phyloP scores from a whole-genome alignment of 1,140 invertebrate genomes.

The Drosophila ohnishii region DNA sequence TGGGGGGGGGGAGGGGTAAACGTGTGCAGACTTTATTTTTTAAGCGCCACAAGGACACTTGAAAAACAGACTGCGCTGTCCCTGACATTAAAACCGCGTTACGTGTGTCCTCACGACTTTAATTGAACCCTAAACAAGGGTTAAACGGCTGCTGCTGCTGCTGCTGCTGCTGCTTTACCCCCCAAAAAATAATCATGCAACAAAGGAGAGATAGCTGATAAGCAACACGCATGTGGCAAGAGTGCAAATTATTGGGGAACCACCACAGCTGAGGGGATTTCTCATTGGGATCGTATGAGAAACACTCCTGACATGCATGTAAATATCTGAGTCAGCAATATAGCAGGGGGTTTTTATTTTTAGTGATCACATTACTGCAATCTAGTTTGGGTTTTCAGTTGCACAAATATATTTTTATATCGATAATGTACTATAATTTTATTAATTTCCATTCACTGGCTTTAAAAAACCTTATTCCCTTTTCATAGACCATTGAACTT shows the following conservation, averaged over 20 bases:
- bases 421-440: no score
- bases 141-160: constrained; percentile 20
- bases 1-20: constrained; percentile 43
- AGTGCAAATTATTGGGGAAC: constrained; percentile 23
- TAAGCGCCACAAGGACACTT: constrained; percentile 73
- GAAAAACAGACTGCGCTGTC: constrained; percentile 23
- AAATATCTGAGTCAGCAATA: background rate
- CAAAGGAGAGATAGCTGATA: constrained; percentile 56
- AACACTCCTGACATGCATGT: background rate
- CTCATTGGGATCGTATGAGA: background rate
- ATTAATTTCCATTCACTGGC: background rate
- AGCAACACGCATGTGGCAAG: constrained; percentile 51
- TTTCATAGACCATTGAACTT: background rate
- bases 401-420: background rate
- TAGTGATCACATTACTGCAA: background rate
- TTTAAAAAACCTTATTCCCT: background rate
- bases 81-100: constrained; percentile 53
- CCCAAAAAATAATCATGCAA: constrained; percentile 16
- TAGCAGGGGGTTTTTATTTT: background rate
- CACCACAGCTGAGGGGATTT: background rate
- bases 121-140: constrained; percentile 63
- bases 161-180: constrained; percentile 6
- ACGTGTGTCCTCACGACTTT: constrained; percentile 67
- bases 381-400: background rate
- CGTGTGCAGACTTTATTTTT: constrained; percentile 63